Evolutionary conservation across 2,888 invertebrate species (phyloP), one percentile per base, ranked within the genome.

Genomic region (Dasysyrphus albostriatus): DNA sequence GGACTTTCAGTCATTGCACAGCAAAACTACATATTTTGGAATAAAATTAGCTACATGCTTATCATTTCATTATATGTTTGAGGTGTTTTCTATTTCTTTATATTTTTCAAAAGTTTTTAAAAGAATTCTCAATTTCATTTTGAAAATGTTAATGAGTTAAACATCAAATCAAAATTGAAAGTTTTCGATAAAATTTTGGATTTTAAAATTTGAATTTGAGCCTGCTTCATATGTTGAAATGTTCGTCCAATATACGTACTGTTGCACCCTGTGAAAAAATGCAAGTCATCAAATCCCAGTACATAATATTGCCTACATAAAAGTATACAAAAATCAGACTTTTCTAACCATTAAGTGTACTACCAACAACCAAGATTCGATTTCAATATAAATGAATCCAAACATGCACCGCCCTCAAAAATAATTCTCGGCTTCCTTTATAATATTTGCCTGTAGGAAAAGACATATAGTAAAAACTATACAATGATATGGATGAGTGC

Each of bases 341-440:
- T 39, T 63, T 79, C 79, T 70, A 56, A 49, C 79, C 70, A 75
- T 79, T 79, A 65, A 75, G 74, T 79, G 58, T 51, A 65, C 70
- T 29, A 39, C 34, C 70, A 76, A 67, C 84, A 80, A 54, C 80
- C 76, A 16, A 81, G 81, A 85, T 85, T 81, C 81, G 85, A 85
- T 85, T 82, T 85, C 85, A 75, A 70, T 74, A 85, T 82, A 85
- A 70, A 82, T 77, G 82, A 74, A 82, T 82, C 63, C 77, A 81
- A 85, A 82, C 81, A 81, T 82, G 77, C 77, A 78, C 77, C 82
- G 58, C 70, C 84, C 73, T 61, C 73, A 59, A 80, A 72, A 84
- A 75, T 76, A 76, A 67, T 76, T 47, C 65, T 69, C 72, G 34
- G 70, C 51, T 76, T 44, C 42, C 56, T 14, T 44, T 61, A 16